Percentiles rank a stretch among this genome's conserved stretches.
Conservation (phyloP, 2,113 vertebrate species). For the Dolichotis patagonum region DNA sequence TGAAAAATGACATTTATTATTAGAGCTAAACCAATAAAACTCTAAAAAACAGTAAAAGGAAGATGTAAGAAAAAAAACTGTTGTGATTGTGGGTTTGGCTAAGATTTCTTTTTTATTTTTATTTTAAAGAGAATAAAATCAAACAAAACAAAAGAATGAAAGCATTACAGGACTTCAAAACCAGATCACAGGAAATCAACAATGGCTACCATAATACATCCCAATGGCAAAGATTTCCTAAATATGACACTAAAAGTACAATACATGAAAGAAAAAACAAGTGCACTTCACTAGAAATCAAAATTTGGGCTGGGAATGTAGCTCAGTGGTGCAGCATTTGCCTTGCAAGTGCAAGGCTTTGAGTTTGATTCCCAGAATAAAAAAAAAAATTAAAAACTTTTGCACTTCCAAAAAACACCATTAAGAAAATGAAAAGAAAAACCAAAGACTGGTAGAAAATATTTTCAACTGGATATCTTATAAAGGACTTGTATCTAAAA, state of each 20-base stretch:
- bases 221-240: not conserved
- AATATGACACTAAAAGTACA: not conserved
- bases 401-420: not conserved
- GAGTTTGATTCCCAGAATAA: too few relatives aligned
- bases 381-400: not conserved
- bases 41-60: not conserved
- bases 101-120: not conserved
- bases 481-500: not conserved
- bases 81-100: not conserved
- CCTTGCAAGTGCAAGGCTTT: too few relatives aligned
- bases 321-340: too few relatives aligned
- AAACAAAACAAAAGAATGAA: too few relatives aligned
- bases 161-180: too few relatives aligned
- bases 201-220: too few relatives aligned
- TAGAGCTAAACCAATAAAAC: not conserved
- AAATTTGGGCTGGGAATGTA: too few relatives aligned
- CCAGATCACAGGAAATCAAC: too few relatives aligned
- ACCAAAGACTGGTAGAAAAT: not conserved
- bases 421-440: not conserved
- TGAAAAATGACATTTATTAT: not conserved
- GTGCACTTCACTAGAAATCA: not conserved
- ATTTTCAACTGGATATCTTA: not conserved
- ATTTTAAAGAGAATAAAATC: too few relatives aligned
- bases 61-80: not conserved
- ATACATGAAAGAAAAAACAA: not conserved